Evolutionary conservation across 2,888 invertebrate species (phyloP), one percentile per base, ranked within the genome.

Genomic region (Teleiodes luculella): DNA sequence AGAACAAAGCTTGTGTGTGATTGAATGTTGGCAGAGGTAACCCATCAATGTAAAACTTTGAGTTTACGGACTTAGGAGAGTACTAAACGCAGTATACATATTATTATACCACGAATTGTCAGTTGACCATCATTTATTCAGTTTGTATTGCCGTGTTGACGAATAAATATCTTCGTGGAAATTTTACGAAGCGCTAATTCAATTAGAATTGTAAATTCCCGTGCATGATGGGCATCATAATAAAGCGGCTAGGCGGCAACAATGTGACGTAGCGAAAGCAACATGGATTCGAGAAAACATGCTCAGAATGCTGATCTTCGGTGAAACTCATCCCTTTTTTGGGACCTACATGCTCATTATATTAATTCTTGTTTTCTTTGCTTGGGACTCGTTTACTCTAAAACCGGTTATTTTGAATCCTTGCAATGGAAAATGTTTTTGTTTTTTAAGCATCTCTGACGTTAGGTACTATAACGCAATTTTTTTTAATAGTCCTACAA

Each of bases 271-370:
- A 48, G 24, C 55, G 65, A 68, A 68, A 67, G 65, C 61, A 39
- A 61, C 52, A 43, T 53, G 62, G 59, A 60, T 60, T 64, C 64
- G 62, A 57, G 59, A 59, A 66, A 64, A 52, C 62, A 59, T 63
- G 62, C 57, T 55, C 54, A 51, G 65, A 53, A 53, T 49, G 54
- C 54, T 54, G 39, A 41, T 41, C 39, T 41, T 41, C 39, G 18
- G 39, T 20, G 39, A 41, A 41, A 20, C 20, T 4, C 10, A 41
- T 41, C 39, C 39, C 20, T 41, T 20, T 41, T 41, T 16, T 8
- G 16, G 18, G 16, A 14, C 36, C 31, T 31, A 31, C 31, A n/a
- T 3, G 35, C 11, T 35, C n/a, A 35, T n/a, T 4, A n/a, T 4
- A 31, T 10, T 31, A 31, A n/a, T n/a, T 35, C n/a, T 35, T 35